phyloP scores from a whole-genome alignment of 2,888 invertebrate species.

The Rotaria magnacalcarata region DNA sequence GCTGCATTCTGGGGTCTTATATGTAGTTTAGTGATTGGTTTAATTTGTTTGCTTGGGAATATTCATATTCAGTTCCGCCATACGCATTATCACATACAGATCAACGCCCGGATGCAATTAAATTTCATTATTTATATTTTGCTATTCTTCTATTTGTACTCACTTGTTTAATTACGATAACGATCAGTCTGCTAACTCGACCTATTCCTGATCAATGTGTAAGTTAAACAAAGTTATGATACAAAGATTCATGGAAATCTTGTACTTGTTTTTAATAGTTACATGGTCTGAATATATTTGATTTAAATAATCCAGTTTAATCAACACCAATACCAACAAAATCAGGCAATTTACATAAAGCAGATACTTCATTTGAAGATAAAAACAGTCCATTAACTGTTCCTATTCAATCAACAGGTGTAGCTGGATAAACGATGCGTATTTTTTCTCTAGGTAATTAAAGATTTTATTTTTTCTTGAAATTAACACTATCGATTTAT shows the following conservation, averaged over 20 bases:
- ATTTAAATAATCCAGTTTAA: neutral
- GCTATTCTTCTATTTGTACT: constrained; percentile 51
- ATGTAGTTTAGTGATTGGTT: constrained; percentile 61
- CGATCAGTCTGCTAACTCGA: constrained; percentile 28
- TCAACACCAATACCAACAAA: constrained; percentile 8
- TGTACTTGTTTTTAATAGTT: neutral
- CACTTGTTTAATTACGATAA: constrained; percentile 24
- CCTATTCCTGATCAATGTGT: constrained; percentile 40
- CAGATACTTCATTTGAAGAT: neutral
- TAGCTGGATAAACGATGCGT: neutral
- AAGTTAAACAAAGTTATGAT: neutral
- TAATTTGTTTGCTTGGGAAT: constrained; percentile 62
- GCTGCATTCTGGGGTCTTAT: constrained; percentile 65
- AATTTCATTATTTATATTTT: constrained; percentile 45
- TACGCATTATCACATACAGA: constrained; percentile 52
- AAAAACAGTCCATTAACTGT: neutral
- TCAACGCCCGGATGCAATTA: constrained; percentile 34
- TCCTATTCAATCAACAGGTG: neutral
- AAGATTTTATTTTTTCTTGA: neutral
- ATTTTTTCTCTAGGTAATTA: neutral
- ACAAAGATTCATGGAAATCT: no score
- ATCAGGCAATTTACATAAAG: neutral
- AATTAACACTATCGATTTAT: neutral
- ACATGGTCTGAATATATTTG: neutral
- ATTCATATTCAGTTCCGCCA: constrained; percentile 59